These are phyloP conservation scores for Tor tambroides DNA, from an alignment of 2,113 vertebrate genomes.

Conservation along the genomic window DNA sequence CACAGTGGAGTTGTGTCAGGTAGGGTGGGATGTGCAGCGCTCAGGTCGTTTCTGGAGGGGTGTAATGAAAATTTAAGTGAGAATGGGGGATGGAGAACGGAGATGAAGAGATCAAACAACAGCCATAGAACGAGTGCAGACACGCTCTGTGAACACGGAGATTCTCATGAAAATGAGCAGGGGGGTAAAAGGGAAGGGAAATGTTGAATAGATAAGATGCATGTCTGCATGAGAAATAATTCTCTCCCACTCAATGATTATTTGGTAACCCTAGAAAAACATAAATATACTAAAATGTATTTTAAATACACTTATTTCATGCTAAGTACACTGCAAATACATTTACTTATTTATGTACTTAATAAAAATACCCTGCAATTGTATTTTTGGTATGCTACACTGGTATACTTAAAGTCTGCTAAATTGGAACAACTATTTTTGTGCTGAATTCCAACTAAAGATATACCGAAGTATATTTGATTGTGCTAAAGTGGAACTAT, in stretches of 20 bases:
- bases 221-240: background rate
- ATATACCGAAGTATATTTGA: no score
- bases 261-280: no score
- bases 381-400: no score
- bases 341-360: no score
- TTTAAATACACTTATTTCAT: no score
- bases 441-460: background rate
- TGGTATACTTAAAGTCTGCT: no score
- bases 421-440: no score
- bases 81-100: constrained; percentile 32
- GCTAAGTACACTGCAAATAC: no score
- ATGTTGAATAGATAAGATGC: constrained; percentile 55
- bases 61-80: constrained; percentile 41
- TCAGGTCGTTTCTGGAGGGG: background rate
- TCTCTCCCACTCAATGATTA: no score
- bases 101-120: constrained; percentile 54
- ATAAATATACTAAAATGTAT: no score
- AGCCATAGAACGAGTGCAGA: constrained; percentile 53
- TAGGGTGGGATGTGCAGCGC: background rate
- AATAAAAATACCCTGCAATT: no score
- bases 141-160: constrained; percentile 35
- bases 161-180: constrained; percentile 20
- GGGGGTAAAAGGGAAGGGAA: constrained; percentile 7
- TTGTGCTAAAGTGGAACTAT: background rate
- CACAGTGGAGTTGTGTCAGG: background rate